Conservation (phyloP, 2,797 vertebrate species). For the Pseudomugil tenellus region DNA sequence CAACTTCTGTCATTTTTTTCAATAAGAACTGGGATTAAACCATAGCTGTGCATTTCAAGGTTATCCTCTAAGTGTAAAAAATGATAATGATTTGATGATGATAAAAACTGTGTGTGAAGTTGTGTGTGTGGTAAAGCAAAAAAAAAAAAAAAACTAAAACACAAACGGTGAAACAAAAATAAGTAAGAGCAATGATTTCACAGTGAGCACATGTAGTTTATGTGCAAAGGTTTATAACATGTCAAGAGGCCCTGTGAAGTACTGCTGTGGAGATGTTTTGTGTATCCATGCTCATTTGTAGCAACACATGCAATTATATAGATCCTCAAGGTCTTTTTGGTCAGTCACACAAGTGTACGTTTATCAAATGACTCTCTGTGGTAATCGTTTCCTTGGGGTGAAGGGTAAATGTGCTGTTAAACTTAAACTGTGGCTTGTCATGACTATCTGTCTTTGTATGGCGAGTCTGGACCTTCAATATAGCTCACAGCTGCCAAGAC, state of each 20-base stretch:
- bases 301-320: conserved; percentile 9
- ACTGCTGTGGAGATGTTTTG: conserved; percentile 20
- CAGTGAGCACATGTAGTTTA: conserved; percentile 30
- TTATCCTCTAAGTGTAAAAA: conserved; percentile 60
- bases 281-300: conserved; percentile 17
- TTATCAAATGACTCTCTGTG: conserved; percentile 61
- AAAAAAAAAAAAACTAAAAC: conserved; percentile 14
- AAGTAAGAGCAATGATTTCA: conserved; percentile 27
- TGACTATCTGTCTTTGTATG: conserved; percentile 59
- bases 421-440: conserved; percentile 55
- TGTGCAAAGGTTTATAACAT: conserved; percentile 45
- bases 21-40: conserved; percentile 48
- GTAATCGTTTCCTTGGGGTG: conserved; percentile 61
- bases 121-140: not conserved
- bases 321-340: conserved; percentile 64
- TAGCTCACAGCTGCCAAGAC: conserved; percentile 39
- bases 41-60: conserved; percentile 61
- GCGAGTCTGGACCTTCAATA: conserved; percentile 47
- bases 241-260: conserved; percentile 39
- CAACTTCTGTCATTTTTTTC: conserved; percentile 53
- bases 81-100: conserved; percentile 51
- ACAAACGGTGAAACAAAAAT: not conserved
- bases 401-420: conserved; percentile 67
- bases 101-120: conserved; percentile 14
- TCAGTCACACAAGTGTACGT: conserved; percentile 39